Evolutionary conservation across 2,113 vertebrate genomes (phyloP), one percentile per base, ranked within the genome.

Genomic region (Strix aluco): DNA sequence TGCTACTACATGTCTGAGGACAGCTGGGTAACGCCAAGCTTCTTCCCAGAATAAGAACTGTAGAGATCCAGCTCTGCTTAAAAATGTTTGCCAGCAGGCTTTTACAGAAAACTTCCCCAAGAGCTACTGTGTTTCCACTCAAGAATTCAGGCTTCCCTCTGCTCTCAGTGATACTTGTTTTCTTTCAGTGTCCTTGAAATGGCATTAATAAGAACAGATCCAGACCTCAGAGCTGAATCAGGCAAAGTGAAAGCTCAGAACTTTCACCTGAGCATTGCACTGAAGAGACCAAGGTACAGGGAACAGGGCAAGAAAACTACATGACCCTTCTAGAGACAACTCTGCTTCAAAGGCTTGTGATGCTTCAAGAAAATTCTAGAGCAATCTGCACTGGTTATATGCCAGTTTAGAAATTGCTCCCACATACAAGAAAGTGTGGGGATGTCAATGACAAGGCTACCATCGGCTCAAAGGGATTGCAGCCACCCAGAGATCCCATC

Each of bases 1-100:
- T 36, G 22, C 42, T 78, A 23, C 57, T 47, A 4, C 0, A 0
- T 1, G 1, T 21, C 54, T 69, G 38, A 75, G 32, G 13, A 26
- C 26, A 47, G 47, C 47, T 21, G 2, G 30, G 8, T n/a, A 69
- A 61, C 4, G 2, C 14, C 46, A 40, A 62, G 83, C 36, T 65
- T 7, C 51, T 86, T 70, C 78, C 54, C 51, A 62, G 55, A 40
- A 27, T 29, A 30, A 81, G 46, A 49, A 46, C 0, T 34, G 67
- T 7, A 40, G 30, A 88, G 58, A 42, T 61, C 23, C 84, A 54
- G n/a, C 55, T 74, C 81, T 59, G 25, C 32, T 66, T 63, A 59
- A 82, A 71, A 38, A 19, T 34, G 73, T 65, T 57, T 55, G 65
- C 59, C 42, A 83, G 51, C 6, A 15, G 3, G 36, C 14, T 51